phyloP scores from a whole-genome alignment of 2,797 vertebrate species.

The Spinus pinus region DNA sequence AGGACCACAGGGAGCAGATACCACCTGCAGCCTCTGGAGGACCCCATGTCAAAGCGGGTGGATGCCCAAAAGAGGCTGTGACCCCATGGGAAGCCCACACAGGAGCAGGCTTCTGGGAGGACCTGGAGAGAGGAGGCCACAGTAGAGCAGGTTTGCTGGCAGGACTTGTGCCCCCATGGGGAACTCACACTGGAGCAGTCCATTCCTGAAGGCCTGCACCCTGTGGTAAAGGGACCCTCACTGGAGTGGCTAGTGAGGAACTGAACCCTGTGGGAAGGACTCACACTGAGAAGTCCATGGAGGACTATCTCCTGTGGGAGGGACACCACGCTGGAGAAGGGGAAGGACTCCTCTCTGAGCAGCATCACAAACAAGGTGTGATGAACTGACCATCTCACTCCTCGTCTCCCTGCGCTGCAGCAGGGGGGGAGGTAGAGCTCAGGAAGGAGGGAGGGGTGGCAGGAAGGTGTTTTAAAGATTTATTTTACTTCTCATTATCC shows the following conservation, averaged over 20 bases:
- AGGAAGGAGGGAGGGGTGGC: background rate
- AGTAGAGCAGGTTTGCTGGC: background rate
- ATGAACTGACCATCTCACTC: background rate
- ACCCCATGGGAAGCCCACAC: accelerated
- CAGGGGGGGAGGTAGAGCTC: accelerated
- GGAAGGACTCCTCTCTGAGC: background rate
- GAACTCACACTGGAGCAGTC: background rate
- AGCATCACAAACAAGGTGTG: background rate
- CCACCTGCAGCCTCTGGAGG: background rate
- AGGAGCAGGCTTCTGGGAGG: background rate
- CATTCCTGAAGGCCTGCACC: background rate
- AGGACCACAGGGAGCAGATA: accelerated
- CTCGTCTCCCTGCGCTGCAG: accelerated
- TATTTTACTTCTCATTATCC: background rate
- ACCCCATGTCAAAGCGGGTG: background rate
- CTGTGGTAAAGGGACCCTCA: accelerated
- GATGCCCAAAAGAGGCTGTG: background rate
- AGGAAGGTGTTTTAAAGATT: background rate
- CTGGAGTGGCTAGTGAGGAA: background rate
- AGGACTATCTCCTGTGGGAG: background rate
- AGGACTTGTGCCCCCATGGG: background rate
- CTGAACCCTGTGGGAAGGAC: background rate
- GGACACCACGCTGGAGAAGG: accelerated
- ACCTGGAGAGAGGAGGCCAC: background rate
- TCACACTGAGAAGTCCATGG: accelerated